Evolutionary conservation across 2,888 invertebrate species (phyloP), one percentile per base, ranked within the genome.

Genomic region (Melinopterus prodromus): DNA sequence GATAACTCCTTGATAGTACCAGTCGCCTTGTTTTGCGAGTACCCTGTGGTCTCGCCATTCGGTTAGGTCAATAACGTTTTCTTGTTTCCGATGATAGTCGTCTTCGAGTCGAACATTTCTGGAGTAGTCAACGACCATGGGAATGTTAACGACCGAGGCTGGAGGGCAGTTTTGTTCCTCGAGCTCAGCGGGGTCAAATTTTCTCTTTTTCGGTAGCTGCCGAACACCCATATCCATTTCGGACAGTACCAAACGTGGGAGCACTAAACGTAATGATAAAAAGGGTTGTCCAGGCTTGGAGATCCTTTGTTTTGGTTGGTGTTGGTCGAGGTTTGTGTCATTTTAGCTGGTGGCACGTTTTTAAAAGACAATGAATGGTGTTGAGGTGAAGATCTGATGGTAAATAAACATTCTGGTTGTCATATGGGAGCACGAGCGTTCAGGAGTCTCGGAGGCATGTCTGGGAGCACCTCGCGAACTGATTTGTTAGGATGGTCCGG

Each of bases 11-110:
- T 98, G 97, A 85, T 96, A 93, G 90, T 96, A 97, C 85, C 94
- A 92, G 81, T 94, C 93, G 83, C 95, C 94, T 87, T 94, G 93
- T 88, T 96, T 96, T 71, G 98, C 98, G 85, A 99, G 91, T 81
- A 98, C 97, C 85, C 98, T 92, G 88, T 98, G 97, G 87, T 97
- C 96, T 84, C 94, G 94, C 98, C 98, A 99, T 90, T 98, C 98
- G 86, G 94, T 95, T 85, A 98, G 92, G 90, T 98, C 97, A 83
- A 98, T 92, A 85, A 89, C 90, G 81, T 87, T 85, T 78, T 85
- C 72, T 81, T 85, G 81, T 83, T 85, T 84, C 80, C 84, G 83
- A 72, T 83, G 80, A 78, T 70, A 75, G 84, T 86, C 87, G 82
- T 84, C 87, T 84, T 83, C 87, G 82, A 85, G 78, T 77, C 85